Percentiles rank a stretch among this genome's conserved stretches.
These are phyloP conservation scores for Tupiocoris notatus DNA, from an alignment of 2,888 invertebrate species.

Conservation along the genomic window DNA sequence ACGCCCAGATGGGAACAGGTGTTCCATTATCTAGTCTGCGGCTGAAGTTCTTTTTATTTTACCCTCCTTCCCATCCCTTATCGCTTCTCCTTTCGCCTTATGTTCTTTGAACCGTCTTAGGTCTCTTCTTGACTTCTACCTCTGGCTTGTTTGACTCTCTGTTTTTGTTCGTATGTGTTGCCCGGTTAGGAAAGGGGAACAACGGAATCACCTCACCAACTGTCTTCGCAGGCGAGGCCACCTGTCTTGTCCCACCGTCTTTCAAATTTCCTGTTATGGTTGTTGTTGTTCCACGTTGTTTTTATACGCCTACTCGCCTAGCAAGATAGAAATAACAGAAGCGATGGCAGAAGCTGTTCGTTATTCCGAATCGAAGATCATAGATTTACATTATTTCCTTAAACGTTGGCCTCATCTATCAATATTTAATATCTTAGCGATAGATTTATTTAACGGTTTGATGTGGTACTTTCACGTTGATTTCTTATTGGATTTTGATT, in stretches of 20 bases:
- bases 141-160: background rate
- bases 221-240: background rate
- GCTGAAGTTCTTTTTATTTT: constrained; percentile 9
- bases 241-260: background rate
- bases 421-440: no score
- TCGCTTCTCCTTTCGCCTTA: background rate
- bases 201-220: background rate
- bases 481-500: no score
- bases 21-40: constrained; percentile 26
- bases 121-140: background rate
- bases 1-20: constrained; percentile 34
- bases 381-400: no score
- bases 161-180: background rate
- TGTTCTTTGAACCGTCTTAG: background rate
- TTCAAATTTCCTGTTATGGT: background rate
- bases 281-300: background rate
- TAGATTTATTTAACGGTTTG: no score
- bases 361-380: no score
- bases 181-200: background rate
- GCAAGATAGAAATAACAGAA: no score
- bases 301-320: no score
- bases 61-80: background rate
- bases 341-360: no score
- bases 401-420: no score
- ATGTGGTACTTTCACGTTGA: no score